Evolutionary conservation across 2,113 vertebrate genomes (phyloP).

Genomic region (Vidua macroura): DNA sequence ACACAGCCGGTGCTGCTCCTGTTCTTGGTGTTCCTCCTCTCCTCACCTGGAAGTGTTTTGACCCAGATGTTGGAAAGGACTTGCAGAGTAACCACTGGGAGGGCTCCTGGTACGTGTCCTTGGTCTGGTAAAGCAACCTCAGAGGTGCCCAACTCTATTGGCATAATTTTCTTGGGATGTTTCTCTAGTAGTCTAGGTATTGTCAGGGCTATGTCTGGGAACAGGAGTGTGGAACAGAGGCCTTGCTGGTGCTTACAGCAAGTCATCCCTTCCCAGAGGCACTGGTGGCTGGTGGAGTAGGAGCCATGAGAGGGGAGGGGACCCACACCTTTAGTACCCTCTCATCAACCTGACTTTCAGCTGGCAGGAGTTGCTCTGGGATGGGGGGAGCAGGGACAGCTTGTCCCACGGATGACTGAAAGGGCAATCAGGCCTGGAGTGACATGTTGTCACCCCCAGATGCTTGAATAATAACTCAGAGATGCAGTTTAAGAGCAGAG

Average conservation of each 20-base stretch:
- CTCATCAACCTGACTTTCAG: background rate
- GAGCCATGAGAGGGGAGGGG: background rate
- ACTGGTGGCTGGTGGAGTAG: background rate
- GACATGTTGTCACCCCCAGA: accelerated
- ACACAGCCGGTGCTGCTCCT: background rate
- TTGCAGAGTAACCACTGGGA: background rate
- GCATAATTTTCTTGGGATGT: background rate
- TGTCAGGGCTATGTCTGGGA: background rate
- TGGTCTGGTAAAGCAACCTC: background rate
- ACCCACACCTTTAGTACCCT: accelerated
- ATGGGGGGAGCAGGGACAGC: accelerated
- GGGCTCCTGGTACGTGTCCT: background rate
- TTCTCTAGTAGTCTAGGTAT: background rate
- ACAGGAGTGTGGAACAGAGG: background rate
- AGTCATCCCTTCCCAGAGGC: background rate
- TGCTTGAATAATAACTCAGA: background rate
- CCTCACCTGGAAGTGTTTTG: background rate
- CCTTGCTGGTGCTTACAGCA: accelerated
- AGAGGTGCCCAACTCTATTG: accelerated
- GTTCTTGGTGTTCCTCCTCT: background rate
- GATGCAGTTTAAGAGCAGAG: background rate
- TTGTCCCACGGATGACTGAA: background rate
- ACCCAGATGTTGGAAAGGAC: background rate
- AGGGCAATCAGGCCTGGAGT: background rate
- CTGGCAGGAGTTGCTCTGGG: background rate